Conservation (phyloP, 2,113 vertebrate species). For the Ancistrus triradiatus region DNA sequence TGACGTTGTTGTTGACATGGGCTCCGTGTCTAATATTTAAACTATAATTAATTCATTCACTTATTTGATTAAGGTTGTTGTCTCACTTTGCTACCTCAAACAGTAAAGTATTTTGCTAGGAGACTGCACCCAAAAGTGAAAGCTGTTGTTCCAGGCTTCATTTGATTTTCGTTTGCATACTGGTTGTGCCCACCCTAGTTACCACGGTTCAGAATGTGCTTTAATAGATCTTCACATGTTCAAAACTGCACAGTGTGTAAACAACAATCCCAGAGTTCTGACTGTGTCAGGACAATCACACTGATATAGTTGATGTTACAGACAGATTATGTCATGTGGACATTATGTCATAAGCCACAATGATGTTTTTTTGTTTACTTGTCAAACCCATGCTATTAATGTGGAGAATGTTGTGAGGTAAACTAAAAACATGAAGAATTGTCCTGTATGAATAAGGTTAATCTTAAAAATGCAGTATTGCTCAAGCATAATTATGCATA, state of each 20-base stretch:
- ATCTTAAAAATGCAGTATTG: too few relatives aligned
- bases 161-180: constrained; percentile 26
- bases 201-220: too few relatives aligned
- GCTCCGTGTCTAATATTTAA: too few relatives aligned
- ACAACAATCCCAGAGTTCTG: too few relatives aligned
- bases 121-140: not conserved
- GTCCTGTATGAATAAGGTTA: too few relatives aligned
- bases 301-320: not conserved
- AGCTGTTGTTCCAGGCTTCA: not conserved
- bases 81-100: too few relatives aligned
- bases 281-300: not conserved
- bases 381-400: not conserved
- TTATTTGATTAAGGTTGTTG: not conserved
- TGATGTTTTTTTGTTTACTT: not conserved
- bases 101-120: not conserved
- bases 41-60: too few relatives aligned
- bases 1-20: too few relatives aligned
- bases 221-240: not conserved
- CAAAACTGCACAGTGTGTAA: too few relatives aligned
- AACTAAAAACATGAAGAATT: too few relatives aligned
- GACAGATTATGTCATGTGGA: not conserved
- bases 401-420: too few relatives aligned
- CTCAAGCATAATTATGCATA: too few relatives aligned
- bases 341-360: not conserved
- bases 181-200: constrained; percentile 7